Percentiles rank a stretch among this genome's conserved stretches.
These are phyloP conservation scores for Noturus placidus DNA, from an alignment of 2,113 vertebrate genomes.

Conservation along the genomic window DNA sequence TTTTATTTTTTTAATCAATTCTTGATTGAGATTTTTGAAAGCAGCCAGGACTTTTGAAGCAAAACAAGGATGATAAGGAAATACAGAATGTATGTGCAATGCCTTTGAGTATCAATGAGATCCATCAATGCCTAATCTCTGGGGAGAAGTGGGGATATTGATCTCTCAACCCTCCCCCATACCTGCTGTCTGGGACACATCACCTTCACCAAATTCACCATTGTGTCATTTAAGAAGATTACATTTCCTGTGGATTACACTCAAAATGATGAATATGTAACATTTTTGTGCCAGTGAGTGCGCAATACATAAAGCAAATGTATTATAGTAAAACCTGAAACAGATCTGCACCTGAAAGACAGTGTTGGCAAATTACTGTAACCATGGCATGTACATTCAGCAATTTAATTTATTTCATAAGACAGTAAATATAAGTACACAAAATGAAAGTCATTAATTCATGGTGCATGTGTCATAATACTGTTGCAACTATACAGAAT, in stretches of 20 bases:
- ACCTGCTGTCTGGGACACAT: neutral
- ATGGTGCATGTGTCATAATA: constrained; percentile 36
- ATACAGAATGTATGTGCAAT: neutral
- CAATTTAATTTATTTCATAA: constrained; percentile 51
- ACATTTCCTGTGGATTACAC: neutral
- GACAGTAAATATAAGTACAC: constrained; percentile 53
- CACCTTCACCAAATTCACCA: neutral
- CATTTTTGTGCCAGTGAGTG: neutral
- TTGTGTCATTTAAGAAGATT: neutral
- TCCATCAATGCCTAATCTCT: constrained; percentile 37
- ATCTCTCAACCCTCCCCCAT: constrained; percentile 11
- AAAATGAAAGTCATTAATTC: constrained; percentile 33
- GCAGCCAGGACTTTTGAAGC: neutral
- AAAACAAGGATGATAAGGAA: neutral
- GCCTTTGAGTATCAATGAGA: constrained; percentile 2
- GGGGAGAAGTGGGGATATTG: constrained; percentile 19
- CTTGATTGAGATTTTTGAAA: neutral
- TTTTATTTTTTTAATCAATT: neutral
- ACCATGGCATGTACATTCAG: constrained; percentile 11
- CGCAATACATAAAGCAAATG: too few relatives aligned
- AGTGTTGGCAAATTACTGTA: neutral
- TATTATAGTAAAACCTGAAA: neutral
- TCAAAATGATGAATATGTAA: neutral
- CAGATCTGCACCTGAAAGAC: neutral
- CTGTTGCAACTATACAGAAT: constrained; percentile 22